Percentiles rank a stretch among this genome's conserved stretches.
These are phyloP conservation scores for Rafetus swinhoei DNA, from an alignment of 2,113 vertebrate genomes.

Conservation along the genomic window DNA sequence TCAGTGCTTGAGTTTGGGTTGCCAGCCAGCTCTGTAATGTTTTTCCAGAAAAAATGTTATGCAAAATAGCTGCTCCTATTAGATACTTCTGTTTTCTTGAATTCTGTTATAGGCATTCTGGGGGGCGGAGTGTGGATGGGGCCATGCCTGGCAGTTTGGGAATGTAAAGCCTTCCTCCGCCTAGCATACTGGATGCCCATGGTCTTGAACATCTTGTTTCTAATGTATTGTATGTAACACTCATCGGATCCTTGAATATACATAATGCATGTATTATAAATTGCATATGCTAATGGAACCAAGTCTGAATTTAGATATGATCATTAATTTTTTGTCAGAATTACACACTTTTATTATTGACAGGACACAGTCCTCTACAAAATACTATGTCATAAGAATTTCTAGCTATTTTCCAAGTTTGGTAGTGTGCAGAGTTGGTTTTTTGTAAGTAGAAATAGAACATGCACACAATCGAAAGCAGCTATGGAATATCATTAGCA, in stretches of 20 bases:
- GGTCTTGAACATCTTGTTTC: no score
- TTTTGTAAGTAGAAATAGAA: neutral
- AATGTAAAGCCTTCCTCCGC: neutral
- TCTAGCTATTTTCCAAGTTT: neutral
- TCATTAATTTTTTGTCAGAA: neutral
- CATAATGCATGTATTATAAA: neutral
- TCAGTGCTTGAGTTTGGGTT: neutral
- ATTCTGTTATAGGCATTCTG: neutral
- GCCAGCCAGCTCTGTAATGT: neutral
- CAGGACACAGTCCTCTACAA: neutral
- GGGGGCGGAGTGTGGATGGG: no score
- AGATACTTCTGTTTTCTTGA: neutral
- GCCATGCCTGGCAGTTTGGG: no score
- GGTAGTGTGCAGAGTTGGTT: neutral
- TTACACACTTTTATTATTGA: neutral
- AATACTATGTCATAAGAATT: neutral
- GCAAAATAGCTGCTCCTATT: neutral
- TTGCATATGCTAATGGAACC: fast-evolving
- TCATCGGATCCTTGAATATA: neutral
- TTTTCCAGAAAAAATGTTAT: neutral
- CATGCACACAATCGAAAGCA: neutral
- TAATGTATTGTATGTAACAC: no score
- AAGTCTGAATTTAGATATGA: fast-evolving
- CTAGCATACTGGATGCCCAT: no score
- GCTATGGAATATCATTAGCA: neutral